Conservation (phyloP, 2,797 vertebrate species). For the Hypotaenidia philippensis region DNA sequence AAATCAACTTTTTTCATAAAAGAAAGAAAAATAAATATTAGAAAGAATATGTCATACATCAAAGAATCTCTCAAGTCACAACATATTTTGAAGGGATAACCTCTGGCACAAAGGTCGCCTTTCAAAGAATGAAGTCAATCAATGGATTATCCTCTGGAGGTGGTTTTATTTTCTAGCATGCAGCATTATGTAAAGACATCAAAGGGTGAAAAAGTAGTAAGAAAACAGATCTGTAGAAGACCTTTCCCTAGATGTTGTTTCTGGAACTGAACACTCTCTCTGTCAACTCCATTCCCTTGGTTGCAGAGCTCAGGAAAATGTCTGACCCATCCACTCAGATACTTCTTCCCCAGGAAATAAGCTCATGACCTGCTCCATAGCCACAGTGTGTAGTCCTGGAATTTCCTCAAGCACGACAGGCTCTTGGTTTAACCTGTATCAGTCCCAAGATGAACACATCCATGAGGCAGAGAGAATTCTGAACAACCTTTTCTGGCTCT, state of each 20-base stretch:
- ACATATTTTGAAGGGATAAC: not conserved
- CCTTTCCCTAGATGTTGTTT: not conserved
- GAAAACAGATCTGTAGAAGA: slow-evolving; percentile 3
- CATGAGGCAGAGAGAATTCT: not conserved
- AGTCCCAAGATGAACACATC: not conserved
- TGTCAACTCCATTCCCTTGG: not conserved
- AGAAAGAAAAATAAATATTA: not conserved
- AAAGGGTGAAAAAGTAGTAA: not conserved
- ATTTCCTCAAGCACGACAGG: not conserved
- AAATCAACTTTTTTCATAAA: not conserved
- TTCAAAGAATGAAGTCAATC: not conserved
- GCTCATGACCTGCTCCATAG: not conserved
- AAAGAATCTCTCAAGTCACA: not conserved
- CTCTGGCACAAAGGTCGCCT: not conserved
- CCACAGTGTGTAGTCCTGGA: not conserved
- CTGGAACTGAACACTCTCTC: not conserved
- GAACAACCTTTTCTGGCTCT: not conserved
- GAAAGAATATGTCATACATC: not conserved
- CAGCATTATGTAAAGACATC: not conserved
- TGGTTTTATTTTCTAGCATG: not conserved
- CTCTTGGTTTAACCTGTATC: not conserved
- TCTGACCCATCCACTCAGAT: not conserved
- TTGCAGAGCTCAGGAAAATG: not conserved
- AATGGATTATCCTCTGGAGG: not conserved
- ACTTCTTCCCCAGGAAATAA: not conserved